Evolutionary conservation across 2,797 vertebrate genomes (phyloP).

Genomic region (Chiloscyllium punctatum): DNA sequence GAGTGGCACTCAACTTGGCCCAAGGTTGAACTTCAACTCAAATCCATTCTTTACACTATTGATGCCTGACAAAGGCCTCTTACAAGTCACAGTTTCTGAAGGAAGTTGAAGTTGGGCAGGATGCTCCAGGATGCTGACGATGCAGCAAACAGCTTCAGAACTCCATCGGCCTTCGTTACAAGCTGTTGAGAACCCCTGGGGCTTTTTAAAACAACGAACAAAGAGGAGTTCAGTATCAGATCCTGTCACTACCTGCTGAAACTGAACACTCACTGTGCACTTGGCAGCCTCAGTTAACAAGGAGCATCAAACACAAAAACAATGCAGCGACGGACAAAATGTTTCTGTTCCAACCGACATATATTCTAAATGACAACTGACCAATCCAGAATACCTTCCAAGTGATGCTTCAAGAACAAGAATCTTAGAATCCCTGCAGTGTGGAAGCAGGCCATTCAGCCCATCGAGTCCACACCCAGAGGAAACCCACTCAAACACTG

Average conservation of each 20-base stretch:
- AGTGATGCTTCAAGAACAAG: neutral
- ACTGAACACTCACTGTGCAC: neutral
- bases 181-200: neutral
- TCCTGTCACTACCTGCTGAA: neutral
- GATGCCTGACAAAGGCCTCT: neutral
- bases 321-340: neutral
- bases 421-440: too few species aligned
- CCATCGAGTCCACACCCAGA: too few species aligned
- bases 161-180: neutral
- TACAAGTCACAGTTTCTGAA: neutral
- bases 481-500: too few species aligned
- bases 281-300: neutral
- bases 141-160: neutral
- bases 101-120: neutral
- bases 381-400: neutral
- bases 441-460: too few species aligned
- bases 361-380: neutral
- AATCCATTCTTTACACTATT: neutral
- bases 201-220: neutral
- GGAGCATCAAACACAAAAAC: neutral
- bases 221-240: neutral
- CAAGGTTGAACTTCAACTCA: neutral
- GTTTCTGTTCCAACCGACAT: neutral
- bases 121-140: neutral
- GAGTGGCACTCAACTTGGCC: neutral